phyloP scores from a whole-genome alignment of 2,888 invertebrate genomes.

The Drosophila nr. perissopoda region DNA sequence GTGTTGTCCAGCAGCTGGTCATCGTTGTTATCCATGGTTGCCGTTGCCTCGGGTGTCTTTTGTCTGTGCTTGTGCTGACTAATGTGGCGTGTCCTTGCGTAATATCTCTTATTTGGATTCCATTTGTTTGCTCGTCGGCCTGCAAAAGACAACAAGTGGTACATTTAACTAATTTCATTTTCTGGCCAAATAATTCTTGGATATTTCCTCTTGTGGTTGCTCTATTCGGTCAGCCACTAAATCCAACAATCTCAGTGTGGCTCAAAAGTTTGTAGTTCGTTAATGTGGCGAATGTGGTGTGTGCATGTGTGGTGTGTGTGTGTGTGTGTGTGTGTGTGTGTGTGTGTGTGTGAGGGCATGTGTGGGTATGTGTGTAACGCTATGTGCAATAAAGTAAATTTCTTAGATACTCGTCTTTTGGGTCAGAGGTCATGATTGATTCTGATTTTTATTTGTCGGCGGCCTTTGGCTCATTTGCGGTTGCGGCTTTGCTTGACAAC shows the following conservation, averaged over 20 bases:
- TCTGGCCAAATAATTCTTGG: slow-evolving; percentile 15
- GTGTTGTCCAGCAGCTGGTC: slow-evolving; percentile 40
- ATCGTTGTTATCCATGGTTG: slow-evolving; percentile 44
- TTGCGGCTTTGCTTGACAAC: slow-evolving; percentile 23
- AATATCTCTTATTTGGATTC: slow-evolving; percentile 66
- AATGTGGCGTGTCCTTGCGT: slow-evolving; percentile 68
- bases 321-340: too few species aligned
- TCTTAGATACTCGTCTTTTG: slow-evolving; percentile 3
- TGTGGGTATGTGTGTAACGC: not conserved
- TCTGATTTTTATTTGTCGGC: slow-evolving; percentile 41
- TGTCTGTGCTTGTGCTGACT: slow-evolving; percentile 39
- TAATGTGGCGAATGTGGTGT: not conserved
- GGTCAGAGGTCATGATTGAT: slow-evolving; percentile 27
- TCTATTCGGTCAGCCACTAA: slow-evolving; percentile 21
- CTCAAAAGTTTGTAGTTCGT: slow-evolving; percentile 41
- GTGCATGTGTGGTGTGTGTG: not conserved
- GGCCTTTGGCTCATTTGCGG: slow-evolving; percentile 38
- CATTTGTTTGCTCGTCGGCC: slow-evolving; percentile 64
- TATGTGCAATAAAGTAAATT: not conserved
- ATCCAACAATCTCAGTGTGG: slow-evolving; percentile 39
- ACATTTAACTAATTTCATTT: slow-evolving; percentile 66
- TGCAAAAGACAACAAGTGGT: slow-evolving; percentile 58
- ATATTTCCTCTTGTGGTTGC: slow-evolving; percentile 30
- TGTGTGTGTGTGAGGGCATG: not conserved
- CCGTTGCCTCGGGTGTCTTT: slow-evolving; percentile 24